phyloP scores from a whole-genome alignment of 1,140 invertebrate species.

The Holotrichia oblita region DNA sequence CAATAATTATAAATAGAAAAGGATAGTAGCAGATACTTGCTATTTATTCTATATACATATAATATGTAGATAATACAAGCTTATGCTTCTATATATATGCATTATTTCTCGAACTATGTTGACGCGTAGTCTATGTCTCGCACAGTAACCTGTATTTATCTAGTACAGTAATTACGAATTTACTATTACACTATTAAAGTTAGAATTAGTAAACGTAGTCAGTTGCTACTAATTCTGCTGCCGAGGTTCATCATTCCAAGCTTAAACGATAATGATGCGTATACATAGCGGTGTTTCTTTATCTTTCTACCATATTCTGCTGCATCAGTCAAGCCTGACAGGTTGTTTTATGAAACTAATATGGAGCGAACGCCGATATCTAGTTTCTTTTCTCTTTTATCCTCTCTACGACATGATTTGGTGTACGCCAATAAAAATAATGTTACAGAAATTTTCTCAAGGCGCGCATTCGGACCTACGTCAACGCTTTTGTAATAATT shows the following conservation, averaged over 20 bases:
- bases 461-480: conserved; percentile 9
- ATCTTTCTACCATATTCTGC: neutral
- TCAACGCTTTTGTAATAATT: conserved; percentile 17
- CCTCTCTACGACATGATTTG: neutral
- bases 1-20: too few relatives aligned
- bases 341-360: conserved; percentile 13
- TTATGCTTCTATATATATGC: too few relatives aligned
- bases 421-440: conserved; percentile 13
- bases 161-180: too few relatives aligned
- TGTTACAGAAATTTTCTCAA: conserved; percentile 17
- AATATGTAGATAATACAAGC: too few relatives aligned
- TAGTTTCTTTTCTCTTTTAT: neutral
- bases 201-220: neutral
- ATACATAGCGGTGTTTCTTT: neutral
- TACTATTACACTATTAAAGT: neutral
- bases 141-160: too few relatives aligned
- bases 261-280: neutral
- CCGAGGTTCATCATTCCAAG: neutral
- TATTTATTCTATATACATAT: too few relatives aligned
- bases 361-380: conserved; percentile 10
- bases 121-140: too few relatives aligned
- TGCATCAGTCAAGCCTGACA: neutral
- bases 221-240: neutral
- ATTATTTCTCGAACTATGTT: too few relatives aligned
- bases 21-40: too few relatives aligned